Conservation (phyloP, 2,113 vertebrate species). For the Rhabdornis inornatus region DNA sequence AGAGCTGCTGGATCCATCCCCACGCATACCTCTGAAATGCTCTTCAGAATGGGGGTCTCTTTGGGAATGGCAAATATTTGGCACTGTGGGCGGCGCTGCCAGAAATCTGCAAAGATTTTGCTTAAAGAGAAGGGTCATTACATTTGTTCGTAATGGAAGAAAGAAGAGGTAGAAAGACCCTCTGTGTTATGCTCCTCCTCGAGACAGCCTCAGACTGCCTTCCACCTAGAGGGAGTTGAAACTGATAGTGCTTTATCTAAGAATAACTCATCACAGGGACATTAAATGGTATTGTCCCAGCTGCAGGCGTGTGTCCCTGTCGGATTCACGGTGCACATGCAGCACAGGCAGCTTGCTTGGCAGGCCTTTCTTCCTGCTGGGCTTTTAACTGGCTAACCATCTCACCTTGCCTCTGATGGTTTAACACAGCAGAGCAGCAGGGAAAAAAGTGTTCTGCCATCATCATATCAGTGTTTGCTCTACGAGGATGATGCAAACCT, state of each 20-base stretch:
- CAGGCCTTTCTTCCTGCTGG: too few relatives aligned
- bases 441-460: background rate
- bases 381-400: background rate
- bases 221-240: background rate
- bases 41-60: background rate
- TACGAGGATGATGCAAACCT: background rate
- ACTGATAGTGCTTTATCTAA: background rate
- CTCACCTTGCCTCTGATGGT: background rate
- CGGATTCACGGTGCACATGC: rapidly evolving
- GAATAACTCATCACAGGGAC: background rate
- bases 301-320: rapidly evolving
- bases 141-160: rapidly evolving
- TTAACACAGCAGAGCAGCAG: background rate
- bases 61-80: background rate
- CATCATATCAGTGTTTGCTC: rapidly evolving
- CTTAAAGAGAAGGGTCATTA: background rate
- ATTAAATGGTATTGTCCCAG: background rate
- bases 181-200: rapidly evolving
- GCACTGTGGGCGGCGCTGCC: rapidly evolving
- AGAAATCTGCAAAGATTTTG: background rate
- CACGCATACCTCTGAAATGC: background rate
- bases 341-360: background rate
- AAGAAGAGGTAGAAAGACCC: background rate
- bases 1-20: background rate
- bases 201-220: rapidly evolving